Evolutionary conservation across 2,888 invertebrate species (phyloP).

Genomic region (Ellobium chinense): DNA sequence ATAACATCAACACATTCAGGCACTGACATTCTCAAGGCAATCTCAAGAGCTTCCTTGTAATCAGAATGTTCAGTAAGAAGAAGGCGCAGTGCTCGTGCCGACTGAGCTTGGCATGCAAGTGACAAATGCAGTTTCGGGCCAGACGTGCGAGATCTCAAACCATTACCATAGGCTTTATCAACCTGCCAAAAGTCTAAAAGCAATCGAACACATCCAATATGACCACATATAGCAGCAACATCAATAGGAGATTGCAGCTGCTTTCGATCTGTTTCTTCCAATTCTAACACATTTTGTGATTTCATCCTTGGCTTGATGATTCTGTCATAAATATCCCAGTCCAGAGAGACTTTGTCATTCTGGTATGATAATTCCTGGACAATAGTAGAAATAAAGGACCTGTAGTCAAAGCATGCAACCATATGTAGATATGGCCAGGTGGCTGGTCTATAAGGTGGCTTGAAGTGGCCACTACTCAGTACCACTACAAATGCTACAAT

Average conservation of each 20-base stretch:
- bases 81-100: conserved; percentile 63
- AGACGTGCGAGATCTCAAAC: not conserved
- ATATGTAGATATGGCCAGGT: conserved; percentile 69
- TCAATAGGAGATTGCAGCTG: conserved; percentile 62
- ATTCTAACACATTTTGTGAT: not conserved
- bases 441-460: conserved; percentile 60
- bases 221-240: conserved; percentile 64
- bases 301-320: conserved; percentile 34
- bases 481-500: conserved; percentile 64
- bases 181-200: conserved; percentile 62
- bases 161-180: conserved; percentile 43
- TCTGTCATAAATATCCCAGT: conserved; percentile 37
- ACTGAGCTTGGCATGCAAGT: conserved; percentile 65
- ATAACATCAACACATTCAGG: conserved; percentile 69
- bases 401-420: conserved; percentile 65
- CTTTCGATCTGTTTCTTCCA: conserved; percentile 7
- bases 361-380: conserved; percentile 65
- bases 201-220: conserved; percentile 63
- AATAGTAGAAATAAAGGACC: conserved; percentile 61
- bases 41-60: conserved; percentile 63
- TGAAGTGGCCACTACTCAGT: conserved; percentile 65
- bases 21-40: conserved; percentile 64
- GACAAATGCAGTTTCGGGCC: conserved; percentile 57
- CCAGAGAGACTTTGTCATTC: conserved; percentile 48
- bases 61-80: conserved; percentile 60